These are phyloP conservation scores for Stenodema calcarata DNA, from an alignment of 2,888 invertebrate genomes.

Conservation along the genomic window DNA sequence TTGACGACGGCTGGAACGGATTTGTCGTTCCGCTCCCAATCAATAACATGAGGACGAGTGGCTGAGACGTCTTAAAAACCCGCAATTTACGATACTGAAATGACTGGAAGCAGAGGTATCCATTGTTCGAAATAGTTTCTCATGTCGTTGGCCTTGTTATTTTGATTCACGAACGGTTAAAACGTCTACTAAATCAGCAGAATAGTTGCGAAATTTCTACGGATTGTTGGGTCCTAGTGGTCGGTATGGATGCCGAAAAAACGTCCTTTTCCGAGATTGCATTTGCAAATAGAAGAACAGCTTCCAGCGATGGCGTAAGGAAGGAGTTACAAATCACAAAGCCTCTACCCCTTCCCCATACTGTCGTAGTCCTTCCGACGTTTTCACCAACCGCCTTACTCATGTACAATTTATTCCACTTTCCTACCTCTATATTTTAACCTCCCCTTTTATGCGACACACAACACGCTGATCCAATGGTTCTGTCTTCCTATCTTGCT, in stretches of 20 bases:
- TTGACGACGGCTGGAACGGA: too few species aligned
- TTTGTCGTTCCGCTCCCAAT: too few species aligned
- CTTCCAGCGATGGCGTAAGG: not conserved
- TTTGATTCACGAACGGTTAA: too few species aligned
- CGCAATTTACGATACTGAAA: too few species aligned
- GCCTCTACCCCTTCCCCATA: not conserved
- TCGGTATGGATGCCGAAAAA: not conserved
- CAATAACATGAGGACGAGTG: too few species aligned
- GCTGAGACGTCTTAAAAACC: too few species aligned
- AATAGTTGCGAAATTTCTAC: too few species aligned
- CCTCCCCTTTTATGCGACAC: not conserved
- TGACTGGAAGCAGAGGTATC: too few species aligned
- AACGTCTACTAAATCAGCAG: too few species aligned
- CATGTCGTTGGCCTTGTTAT: too few species aligned
- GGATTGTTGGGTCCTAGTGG: too few species aligned
- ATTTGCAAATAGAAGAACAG: conserved; percentile 8
- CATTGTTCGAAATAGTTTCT: too few species aligned
- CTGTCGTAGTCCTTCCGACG: not conserved
- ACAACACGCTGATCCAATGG: not conserved
- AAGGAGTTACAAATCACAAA: conserved; percentile 19
- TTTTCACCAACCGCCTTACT: not conserved
- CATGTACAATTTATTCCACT: not conserved
- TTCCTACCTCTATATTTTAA: not conserved
- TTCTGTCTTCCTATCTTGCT: not conserved
- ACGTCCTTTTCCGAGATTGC: not conserved